Conservation (phyloP, 2,113 vertebrate species). For the Cyanoderma ruficeps region DNA sequence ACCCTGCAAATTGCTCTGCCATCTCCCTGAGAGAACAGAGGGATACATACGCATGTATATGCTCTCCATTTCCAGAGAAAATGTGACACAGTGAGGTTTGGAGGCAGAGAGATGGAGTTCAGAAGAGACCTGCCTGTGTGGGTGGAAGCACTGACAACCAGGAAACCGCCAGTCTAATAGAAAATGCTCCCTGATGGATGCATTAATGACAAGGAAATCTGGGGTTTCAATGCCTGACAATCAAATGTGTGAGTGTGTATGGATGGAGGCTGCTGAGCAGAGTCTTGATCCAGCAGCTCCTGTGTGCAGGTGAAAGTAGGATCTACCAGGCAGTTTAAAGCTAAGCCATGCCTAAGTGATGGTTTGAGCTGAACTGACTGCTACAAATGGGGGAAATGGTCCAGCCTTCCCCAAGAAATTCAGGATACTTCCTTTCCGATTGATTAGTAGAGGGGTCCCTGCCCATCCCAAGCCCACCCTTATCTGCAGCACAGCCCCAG, state of each 20-base stretch:
- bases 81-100: background rate
- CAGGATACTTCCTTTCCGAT: background rate
- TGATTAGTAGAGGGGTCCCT: background rate
- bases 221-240: background rate
- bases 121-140: slow-evolving; percentile 11
- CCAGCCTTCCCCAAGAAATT: background rate
- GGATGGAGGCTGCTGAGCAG: background rate
- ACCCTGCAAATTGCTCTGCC: background rate
- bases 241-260: background rate
- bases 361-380: background rate
- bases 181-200: slow-evolving; percentile 19
- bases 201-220: background rate
- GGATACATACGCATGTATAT: background rate
- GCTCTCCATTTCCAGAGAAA: background rate
- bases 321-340: background rate
- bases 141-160: background rate
- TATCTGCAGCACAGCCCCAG: background rate
- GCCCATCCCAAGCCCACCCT: background rate
- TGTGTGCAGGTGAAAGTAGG: background rate
- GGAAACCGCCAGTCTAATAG: slow-evolving; percentile 9
- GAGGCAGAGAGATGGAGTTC: background rate
- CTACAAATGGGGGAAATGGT: background rate
- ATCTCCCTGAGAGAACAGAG: background rate
- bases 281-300: background rate
- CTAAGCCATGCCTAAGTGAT: background rate